These are phyloP conservation scores for Tamandua tetradactyla DNA, from an alignment of 2,797 vertebrate genomes.

Conservation along the genomic window DNA sequence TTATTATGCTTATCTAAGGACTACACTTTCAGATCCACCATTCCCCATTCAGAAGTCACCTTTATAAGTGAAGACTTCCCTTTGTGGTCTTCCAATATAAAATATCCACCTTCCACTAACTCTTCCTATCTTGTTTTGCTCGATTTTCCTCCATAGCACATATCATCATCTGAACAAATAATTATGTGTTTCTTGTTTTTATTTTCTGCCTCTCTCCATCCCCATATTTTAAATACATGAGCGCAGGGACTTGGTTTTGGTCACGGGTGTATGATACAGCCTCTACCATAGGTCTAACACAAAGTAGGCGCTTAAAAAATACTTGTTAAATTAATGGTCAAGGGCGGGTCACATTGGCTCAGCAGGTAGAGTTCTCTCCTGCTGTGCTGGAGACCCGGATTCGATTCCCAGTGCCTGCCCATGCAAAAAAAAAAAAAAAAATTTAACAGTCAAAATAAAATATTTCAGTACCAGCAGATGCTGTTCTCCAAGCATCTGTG, in stretches of 20 bases:
- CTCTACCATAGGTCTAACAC: neutral
- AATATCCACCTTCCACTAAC: neutral
- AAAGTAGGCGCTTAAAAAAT: conserved; percentile 14
- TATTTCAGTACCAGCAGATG: neutral
- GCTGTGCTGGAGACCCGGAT: no score
- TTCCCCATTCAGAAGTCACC: conserved; percentile 16
- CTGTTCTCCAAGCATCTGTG: no score
- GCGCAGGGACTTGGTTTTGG: neutral
- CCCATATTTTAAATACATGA: neutral
- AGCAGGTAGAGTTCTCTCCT: no score
- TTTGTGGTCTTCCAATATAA: neutral
- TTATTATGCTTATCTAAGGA: neutral
- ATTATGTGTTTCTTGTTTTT: neutral
- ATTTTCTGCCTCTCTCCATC: neutral
- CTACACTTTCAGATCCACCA: neutral
- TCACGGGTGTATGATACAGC: neutral
- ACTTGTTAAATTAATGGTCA: neutral
- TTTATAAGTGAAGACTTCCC: neutral
- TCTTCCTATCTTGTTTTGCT: neutral
- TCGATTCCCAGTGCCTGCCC: no score
- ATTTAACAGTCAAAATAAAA: conserved; percentile 29
- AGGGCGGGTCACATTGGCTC: no score
- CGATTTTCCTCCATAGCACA: neutral
- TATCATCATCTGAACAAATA: neutral
- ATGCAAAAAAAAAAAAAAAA: no score